These are phyloP conservation scores for Leucania comma DNA, from an alignment of 2,888 invertebrate genomes.

Conservation along the genomic window DNA sequence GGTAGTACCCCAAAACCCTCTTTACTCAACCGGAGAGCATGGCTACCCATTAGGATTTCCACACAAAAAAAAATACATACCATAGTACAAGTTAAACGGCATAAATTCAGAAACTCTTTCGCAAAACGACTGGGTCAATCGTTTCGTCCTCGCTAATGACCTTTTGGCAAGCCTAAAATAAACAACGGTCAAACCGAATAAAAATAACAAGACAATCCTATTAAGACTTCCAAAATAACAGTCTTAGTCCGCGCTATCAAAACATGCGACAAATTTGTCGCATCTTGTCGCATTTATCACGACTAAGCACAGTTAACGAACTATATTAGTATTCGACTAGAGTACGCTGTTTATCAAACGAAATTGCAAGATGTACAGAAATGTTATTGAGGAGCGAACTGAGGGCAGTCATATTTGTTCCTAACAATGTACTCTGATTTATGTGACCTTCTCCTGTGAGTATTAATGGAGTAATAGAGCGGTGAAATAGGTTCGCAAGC, in stretches of 20 bases:
- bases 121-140: conserved; percentile 10
- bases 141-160: conserved; percentile 38
- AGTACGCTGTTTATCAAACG: conserved; percentile 56
- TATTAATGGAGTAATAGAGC: conserved; percentile 41
- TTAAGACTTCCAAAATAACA: conserved; percentile 32
- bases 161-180: conserved; percentile 25
- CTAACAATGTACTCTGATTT: conserved; percentile 58
- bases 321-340: conserved; percentile 57
- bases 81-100: conserved; percentile 14
- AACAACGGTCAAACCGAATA: conserved; percentile 33
- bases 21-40: background rate
- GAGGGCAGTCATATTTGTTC: conserved; percentile 56
- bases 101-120: conserved; percentile 46
- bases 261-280: conserved; percentile 43
- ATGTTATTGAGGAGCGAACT: conserved; percentile 54
- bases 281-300: conserved; percentile 42
- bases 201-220: conserved; percentile 43
- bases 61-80: conserved; percentile 1
- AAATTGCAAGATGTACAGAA: conserved; percentile 60
- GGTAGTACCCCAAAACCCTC: conserved; percentile 4
- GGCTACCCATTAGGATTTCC: conserved; percentile 23
- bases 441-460: conserved; percentile 38
- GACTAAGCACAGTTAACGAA: conserved; percentile 44
- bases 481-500: background rate
- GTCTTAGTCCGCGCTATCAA: conserved; percentile 24